phyloP scores from a whole-genome alignment of 2,888 invertebrate species.

The Drosophila pseudotalamancana region DNA sequence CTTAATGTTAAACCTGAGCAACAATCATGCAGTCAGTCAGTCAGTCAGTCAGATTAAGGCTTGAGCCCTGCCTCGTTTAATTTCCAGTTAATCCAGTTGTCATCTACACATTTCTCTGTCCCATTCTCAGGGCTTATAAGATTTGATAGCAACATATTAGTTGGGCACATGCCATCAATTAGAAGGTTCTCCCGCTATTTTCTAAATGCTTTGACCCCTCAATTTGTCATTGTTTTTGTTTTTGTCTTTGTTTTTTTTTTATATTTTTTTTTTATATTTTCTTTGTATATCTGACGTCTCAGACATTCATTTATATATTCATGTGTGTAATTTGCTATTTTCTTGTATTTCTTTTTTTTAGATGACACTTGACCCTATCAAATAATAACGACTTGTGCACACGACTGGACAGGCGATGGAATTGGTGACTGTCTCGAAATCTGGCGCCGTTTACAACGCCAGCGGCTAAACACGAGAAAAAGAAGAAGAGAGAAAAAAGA shows the following conservation, averaged over 20 bases:
- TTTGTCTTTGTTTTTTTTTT: no score
- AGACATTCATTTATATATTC: conserved; percentile 61
- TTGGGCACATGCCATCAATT: conserved; percentile 45
- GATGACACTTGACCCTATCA: conserved; percentile 74
- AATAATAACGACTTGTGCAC: conserved; percentile 71
- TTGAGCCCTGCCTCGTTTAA: background rate
- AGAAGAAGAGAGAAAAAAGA: conserved; percentile 35
- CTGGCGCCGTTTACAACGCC: conserved; percentile 76
- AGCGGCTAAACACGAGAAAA: conserved; percentile 63
- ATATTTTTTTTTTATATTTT: no score
- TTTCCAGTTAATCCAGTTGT: conserved; percentile 23
- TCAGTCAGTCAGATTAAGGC: background rate
- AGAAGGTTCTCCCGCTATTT: conserved; percentile 27
- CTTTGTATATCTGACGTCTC: conserved; percentile 32
- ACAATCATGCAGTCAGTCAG: background rate
- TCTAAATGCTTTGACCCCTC: conserved; percentile 37
- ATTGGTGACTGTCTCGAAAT: conserved; percentile 73
- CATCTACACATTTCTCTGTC: background rate
- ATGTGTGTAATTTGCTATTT: conserved; percentile 67
- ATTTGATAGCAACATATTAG: conserved; percentile 23
- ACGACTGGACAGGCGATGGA: conserved; percentile 49
- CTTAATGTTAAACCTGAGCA: background rate
- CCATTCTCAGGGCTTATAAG: background rate
- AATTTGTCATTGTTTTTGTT: conserved; percentile 55
- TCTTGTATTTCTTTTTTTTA: conserved; percentile 23